Evolutionary conservation across 2,113 vertebrate genomes (phyloP).

Genomic region (Sciurus niger): DNA sequence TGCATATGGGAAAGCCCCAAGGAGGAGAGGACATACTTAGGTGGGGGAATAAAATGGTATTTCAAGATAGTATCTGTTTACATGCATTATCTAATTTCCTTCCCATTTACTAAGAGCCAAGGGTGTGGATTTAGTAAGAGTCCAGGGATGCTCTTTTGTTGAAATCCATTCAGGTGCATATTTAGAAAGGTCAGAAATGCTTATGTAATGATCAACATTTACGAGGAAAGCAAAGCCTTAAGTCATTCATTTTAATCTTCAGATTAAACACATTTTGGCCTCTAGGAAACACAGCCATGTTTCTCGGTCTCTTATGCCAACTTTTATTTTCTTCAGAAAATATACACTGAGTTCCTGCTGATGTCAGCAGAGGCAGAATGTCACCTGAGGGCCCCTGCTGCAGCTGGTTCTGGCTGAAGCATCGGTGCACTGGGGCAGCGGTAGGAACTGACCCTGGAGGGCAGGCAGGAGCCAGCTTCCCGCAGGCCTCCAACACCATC

Average conservation of each 20-base stretch:
- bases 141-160: neutral
- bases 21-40: slow-evolving; percentile 31
- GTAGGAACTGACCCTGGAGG: neutral
- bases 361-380: neutral
- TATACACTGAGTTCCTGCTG: neutral
- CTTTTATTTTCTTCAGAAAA: slow-evolving; percentile 46
- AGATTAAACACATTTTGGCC: neutral
- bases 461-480: neutral
- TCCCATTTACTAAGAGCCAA: neutral
- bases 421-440: fast-evolving
- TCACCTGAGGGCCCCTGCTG: neutral
- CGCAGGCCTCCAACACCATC: neutral
- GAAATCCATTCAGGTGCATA: neutral
- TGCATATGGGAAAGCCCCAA: neutral
- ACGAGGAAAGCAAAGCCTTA: neutral
- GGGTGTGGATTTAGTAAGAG: neutral
- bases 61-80: neutral
- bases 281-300: neutral
- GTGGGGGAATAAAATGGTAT: neutral
- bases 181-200: slow-evolving; percentile 46
- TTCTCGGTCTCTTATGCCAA: neutral
- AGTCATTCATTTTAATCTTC: neutral
- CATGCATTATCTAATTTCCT: neutral
- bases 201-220: neutral
- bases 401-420: neutral